A percentile compares a stretch with the other conserved stretches of the same genome.
Conservation (phyloP, 92 coral and sea anemone genomes). For the Chrysogorgia sp. region DNA sequence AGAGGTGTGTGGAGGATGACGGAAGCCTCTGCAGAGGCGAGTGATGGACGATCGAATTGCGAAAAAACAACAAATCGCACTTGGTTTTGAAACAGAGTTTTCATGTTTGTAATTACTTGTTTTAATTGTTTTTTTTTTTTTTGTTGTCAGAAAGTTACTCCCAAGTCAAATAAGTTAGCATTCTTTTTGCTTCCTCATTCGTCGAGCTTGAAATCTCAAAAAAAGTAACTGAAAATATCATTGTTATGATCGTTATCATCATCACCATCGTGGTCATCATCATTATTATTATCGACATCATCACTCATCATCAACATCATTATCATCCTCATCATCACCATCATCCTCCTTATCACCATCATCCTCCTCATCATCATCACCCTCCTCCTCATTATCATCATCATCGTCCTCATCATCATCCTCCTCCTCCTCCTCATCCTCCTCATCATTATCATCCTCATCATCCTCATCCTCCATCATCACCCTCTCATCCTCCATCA, state of each 20-base stretch:
- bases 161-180: constrained; percentile 92
- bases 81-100: background rate
- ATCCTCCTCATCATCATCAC: background rate
- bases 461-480: too few relatives aligned
- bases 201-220: constrained; percentile 81
- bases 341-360: background rate
- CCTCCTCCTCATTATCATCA: background rate
- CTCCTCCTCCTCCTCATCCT: background rate
- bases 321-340: background rate
- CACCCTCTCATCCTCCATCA: too few relatives aligned
- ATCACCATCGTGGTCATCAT: background rate
- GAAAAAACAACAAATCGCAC: too few relatives aligned
- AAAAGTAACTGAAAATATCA: constrained; percentile 62
- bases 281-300: background rate
- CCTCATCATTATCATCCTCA: too few relatives aligned
- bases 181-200: constrained; percentile 89
- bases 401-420: background rate
- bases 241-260: background rate
- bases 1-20: too few relatives aligned
- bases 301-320: background rate
- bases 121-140: background rate
- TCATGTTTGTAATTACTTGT: background rate
- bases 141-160: constrained; percentile 72
- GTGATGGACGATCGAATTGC: too few relatives aligned
- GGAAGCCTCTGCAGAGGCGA: too few relatives aligned